phyloP scores from a whole-genome alignment of 2,888 invertebrate species.

The Lycophotia porphyrea region DNA sequence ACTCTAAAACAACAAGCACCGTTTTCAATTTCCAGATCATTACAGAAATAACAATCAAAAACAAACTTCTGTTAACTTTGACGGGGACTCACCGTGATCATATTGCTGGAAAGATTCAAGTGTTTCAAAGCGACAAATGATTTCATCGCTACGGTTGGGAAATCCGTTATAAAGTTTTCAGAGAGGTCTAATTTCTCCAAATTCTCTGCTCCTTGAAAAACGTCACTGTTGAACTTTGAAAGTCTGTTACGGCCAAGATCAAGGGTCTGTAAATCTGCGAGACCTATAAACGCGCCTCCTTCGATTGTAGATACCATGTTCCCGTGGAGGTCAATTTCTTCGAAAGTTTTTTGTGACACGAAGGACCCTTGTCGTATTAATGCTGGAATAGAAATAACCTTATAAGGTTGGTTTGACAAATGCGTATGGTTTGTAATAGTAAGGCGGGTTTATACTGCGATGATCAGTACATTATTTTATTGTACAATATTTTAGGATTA shows the following conservation, averaged over 20 bases:
- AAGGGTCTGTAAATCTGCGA: conserved; percentile 92
- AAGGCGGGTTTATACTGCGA: not conserved
- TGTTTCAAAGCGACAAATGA: conserved; percentile 92
- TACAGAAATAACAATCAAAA: conserved; percentile 52
- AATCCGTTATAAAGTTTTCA: conserved; percentile 95
- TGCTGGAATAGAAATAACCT: conserved; percentile 87
- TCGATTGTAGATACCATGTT: conserved; percentile 94
- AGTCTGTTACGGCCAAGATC: conserved; percentile 95
- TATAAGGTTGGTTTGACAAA: conserved; percentile 7
- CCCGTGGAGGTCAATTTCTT: conserved; percentile 94
- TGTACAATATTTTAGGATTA: not conserved
- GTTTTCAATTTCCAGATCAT: conserved; percentile 46
- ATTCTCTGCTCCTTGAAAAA: conserved; percentile 94
- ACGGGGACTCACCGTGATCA: conserved; percentile 92
- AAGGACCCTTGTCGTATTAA: conserved; percentile 93
- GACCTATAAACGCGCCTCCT: conserved; percentile 93
- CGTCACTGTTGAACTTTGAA: conserved; percentile 95
- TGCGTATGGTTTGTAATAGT: not conserved
- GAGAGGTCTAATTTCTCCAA: conserved; percentile 95
- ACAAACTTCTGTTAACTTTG: conserved; percentile 42
- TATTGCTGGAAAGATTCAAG: conserved; percentile 95
- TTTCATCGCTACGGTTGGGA: conserved; percentile 94
- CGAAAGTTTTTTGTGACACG: conserved; percentile 92
- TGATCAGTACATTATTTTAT: not conserved
- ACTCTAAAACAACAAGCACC: conserved; percentile 19